Evolutionary conservation across 2,113 vertebrate species (phyloP), one percentile per base, ranked within the genome.

Genomic region (Pygoscelis antarcticus): DNA sequence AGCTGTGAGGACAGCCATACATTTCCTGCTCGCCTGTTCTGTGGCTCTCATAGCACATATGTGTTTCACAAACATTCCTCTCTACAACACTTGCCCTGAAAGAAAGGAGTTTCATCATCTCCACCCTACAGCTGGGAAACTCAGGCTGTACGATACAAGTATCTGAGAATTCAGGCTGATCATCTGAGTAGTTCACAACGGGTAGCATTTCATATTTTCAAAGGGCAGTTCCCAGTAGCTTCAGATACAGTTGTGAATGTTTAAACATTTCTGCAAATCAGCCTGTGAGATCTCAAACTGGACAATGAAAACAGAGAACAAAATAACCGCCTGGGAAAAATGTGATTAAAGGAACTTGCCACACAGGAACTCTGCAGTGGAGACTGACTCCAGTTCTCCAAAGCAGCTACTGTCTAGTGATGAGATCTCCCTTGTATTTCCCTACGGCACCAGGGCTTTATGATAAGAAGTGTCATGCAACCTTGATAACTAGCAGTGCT

Each of bases 191-290:
- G 71, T 54, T 90, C 60, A 93, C 76, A 89, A 40, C 54, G 49
- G 54, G 58, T 77, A 90, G 92, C 68, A 92, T 57, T 65, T 92
- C 27, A 3, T 80, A 58, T 83, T 90, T 97, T 83, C 76, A 93
- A 90, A 93, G 79, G 64, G 25, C 60, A 92, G 68, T 62, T 95
- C 76, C 86, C 89, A 77, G 86, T 58, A 89, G 91, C 62, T 93
- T 90, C 79, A 90, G 90, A 92, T 70, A 86, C 4, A 65, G 36
- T 76, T 5, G 3, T 77, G 68, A 77, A 65, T 58, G 38, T 65
- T 85, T 44, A 80, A 89, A 47, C 11, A 54, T 83, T 83, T 80
- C 49, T 72, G 34, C 22, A 75, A 52, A 96, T 86, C 89, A 74
- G 58, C 64, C 62, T 77, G 66, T 86, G 76, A 74, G 49, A 95